Percentiles rank a stretch among this genome's conserved stretches.
Conservation (phyloP, 64 coral and sea anemone genomes). For the Platygyra sinensis region DNA sequence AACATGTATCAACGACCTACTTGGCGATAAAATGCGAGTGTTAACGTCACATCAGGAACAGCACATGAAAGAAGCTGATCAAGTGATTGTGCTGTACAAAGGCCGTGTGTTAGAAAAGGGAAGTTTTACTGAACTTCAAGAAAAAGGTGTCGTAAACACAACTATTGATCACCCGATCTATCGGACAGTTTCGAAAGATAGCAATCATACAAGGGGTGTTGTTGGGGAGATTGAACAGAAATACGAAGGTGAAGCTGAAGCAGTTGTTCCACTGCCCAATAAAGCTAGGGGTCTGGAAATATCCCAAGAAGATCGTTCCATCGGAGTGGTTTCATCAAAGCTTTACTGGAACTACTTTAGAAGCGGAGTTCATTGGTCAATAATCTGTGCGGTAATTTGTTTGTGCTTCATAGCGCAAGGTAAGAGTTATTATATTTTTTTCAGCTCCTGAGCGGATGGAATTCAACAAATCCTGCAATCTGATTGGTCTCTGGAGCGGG, state of each 20-base stretch:
- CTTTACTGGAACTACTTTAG: constrained; percentile 7
- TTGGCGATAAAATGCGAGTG: not conserved
- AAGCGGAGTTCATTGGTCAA: not conserved
- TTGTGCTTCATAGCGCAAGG: not conserved
- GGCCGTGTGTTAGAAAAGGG: not conserved
- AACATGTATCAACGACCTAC: not conserved
- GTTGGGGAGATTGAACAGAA: not conserved
- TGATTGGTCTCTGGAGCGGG: no score
- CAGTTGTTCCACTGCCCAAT: not conserved
- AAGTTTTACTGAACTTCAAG: not conserved
- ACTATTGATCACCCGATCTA: not conserved
- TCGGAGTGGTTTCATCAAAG: not conserved
- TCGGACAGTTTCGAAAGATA: no score
- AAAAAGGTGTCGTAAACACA: not conserved
- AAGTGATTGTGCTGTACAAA: constrained; percentile 14
- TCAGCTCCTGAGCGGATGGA: no score
- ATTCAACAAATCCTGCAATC: no score
- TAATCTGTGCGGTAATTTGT: not conserved
- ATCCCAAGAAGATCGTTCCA: not conserved
- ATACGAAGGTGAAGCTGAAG: no score
- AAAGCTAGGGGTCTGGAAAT: not conserved
- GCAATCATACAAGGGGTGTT: not conserved
- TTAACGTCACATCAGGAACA: constrained; percentile 1
- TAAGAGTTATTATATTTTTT: no score
- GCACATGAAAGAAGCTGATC: constrained; percentile 12